Conservation (phyloP, 2,797 vertebrate genomes). For the Eulemur rubriventer region DNA sequence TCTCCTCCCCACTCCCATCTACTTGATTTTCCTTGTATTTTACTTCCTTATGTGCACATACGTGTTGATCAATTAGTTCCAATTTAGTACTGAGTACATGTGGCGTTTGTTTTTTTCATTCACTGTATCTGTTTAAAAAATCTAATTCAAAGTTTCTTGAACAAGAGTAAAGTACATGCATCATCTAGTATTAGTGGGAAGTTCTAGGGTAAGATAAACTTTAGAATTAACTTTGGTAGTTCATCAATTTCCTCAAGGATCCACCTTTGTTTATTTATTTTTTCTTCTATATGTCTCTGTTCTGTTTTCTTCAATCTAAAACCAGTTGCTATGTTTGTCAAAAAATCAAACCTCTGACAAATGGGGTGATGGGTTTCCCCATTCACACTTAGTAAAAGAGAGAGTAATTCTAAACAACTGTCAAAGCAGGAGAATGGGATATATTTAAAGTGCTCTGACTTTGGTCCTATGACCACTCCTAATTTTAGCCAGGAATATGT, state of each 20-base stretch:
- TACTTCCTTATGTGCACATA: no score
- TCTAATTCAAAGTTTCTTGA: not conserved
- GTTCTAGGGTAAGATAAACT: not conserved
- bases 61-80: no score
- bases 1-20: no score
- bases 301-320: not conserved
- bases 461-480: not conserved
- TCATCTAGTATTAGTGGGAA: not conserved
- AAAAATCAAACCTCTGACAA: not conserved
- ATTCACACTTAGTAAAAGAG: not conserved
- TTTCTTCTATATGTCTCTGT: not conserved
- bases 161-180: not conserved
- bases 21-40: no score
- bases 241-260: not conserved
- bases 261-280: not conserved
- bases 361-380: not conserved
- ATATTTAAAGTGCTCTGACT: not conserved
- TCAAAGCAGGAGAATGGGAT: not conserved
- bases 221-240: not conserved
- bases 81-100: no score
- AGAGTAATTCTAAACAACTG: not conserved
- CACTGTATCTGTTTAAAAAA: not conserved
- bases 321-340: accelerated
- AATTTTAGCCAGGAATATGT: not conserved
- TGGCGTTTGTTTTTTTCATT: no score